phyloP scores from a whole-genome alignment of 2,797 vertebrate genomes.

The Orestias chungarensis region DNA sequence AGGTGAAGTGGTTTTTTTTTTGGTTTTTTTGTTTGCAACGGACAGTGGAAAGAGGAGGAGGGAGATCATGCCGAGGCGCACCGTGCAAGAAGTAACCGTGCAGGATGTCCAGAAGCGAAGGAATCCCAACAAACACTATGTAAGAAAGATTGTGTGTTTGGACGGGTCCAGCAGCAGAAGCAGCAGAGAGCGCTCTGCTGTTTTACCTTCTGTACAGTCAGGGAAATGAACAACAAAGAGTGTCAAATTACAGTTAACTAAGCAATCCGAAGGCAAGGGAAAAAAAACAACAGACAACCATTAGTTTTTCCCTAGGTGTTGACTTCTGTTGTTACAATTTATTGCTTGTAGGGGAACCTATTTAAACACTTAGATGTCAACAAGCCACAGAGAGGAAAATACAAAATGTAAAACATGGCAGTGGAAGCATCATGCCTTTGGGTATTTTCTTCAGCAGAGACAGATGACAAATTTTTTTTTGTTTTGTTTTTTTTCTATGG shows the following conservation, averaged over 20 bases:
- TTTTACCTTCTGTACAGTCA: conserved; percentile 25
- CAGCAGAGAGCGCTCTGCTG: neutral
- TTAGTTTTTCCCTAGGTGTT: too few relatives aligned
- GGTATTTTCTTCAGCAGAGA: neutral
- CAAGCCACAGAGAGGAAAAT: neutral
- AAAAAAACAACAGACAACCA: too few relatives aligned
- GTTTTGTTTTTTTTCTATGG: too few relatives aligned
- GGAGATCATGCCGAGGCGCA: conserved; percentile 81
- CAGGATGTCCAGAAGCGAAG: conserved; percentile 85
- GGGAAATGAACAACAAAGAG: conserved; percentile 73
- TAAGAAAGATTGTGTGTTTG: conserved; percentile 69
- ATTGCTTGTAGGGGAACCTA: neutral
- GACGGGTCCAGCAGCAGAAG: conserved; percentile 16
- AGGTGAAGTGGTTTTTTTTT: conserved; percentile 8
- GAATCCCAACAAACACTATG: conserved; percentile 86
- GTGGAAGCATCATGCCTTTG: neutral
- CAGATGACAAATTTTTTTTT: too few relatives aligned
- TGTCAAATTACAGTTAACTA: conserved; percentile 74
- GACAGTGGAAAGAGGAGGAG: conserved; percentile 42
- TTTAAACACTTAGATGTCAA: neutral
- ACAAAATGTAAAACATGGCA: neutral
- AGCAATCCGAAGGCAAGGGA: neutral
- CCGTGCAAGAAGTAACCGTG: conserved; percentile 82
- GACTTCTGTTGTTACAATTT: too few relatives aligned
- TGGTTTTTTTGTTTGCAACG: conserved; percentile 16